Conservation (phyloP, 2,888 invertebrate species). For the Pristionchus fissidentatus region DNA sequence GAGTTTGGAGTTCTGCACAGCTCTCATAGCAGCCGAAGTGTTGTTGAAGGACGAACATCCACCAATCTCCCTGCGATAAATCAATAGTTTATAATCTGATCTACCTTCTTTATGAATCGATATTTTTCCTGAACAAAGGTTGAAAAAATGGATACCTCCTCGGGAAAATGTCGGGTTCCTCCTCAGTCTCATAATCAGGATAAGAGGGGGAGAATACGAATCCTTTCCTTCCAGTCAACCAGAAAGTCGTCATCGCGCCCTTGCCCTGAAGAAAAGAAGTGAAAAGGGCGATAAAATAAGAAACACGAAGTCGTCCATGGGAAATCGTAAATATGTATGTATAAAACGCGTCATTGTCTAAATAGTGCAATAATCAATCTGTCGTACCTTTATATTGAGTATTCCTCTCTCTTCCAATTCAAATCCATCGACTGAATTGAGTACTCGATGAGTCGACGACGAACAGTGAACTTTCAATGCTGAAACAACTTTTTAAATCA, state of each 20-base stretch:
- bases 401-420: slow-evolving; percentile 70
- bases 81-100: slow-evolving; percentile 9
- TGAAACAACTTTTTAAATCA: slow-evolving; percentile 49
- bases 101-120: not conserved
- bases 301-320: not conserved
- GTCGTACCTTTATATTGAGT: slow-evolving; percentile 66
- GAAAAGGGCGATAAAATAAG: not conserved
- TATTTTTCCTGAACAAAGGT: not conserved
- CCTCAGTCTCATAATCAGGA: slow-evolving; percentile 53
- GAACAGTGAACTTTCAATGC: slow-evolving; percentile 74
- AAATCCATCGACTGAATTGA: slow-evolving; percentile 65
- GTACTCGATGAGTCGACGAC: slow-evolving; percentile 60
- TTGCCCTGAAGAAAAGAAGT: slow-evolving; percentile 65
- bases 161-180: slow-evolving; percentile 66
- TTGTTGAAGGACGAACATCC: slow-evolving; percentile 13
- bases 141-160: slow-evolving; percentile 48
- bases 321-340: not conserved
- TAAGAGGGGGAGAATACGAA: slow-evolving; percentile 58
- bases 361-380: not conserved
- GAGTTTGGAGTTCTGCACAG: slow-evolving; percentile 44
- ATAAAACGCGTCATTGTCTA: not conserved
- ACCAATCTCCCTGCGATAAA: slow-evolving; percentile 6
- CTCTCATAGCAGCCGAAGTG: slow-evolving; percentile 42
- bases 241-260: slow-evolving; percentile 75
- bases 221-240: slow-evolving; percentile 68